These are phyloP conservation scores for Chelonoidis abingdonii DNA, from an alignment of 2,113 vertebrate species.

Conservation along the genomic window DNA sequence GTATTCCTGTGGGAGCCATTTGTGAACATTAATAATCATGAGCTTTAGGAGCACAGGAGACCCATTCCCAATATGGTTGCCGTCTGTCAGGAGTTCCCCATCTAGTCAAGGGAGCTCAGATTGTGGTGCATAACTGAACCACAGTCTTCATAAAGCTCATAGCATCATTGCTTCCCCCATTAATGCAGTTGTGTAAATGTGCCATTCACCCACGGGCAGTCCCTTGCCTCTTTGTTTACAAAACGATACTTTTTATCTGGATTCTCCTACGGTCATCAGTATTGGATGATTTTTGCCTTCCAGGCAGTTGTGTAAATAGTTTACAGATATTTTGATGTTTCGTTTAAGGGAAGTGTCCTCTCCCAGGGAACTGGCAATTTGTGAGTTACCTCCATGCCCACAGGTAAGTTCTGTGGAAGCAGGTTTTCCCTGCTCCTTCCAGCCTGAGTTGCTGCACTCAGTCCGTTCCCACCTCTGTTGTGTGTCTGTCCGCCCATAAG, in stretches of 20 bases:
- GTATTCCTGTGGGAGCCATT: not conserved
- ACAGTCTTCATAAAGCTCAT: accelerated
- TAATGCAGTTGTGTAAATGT: not conserved
- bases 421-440: not conserved
- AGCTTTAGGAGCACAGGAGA: not conserved
- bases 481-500: not conserved
- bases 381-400: accelerated
- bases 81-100: not conserved
- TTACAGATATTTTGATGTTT: not conserved
- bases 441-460: not conserved
- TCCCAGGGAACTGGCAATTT: not conserved
- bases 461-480: not conserved
- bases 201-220: not conserved
- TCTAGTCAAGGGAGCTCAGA: not conserved
- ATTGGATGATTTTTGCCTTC: not conserved
- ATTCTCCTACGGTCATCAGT: not conserved
- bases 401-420: not conserved
- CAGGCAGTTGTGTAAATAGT: not conserved
- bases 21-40: not conserved
- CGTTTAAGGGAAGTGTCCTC: not conserved
- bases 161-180: not conserved
- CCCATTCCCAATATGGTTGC: not conserved
- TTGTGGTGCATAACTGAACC: not conserved
- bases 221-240: not conserved
- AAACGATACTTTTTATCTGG: not conserved